These are phyloP conservation scores for Pachyramphus minor DNA, from an alignment of 2,113 vertebrate species.

Conservation along the genomic window DNA sequence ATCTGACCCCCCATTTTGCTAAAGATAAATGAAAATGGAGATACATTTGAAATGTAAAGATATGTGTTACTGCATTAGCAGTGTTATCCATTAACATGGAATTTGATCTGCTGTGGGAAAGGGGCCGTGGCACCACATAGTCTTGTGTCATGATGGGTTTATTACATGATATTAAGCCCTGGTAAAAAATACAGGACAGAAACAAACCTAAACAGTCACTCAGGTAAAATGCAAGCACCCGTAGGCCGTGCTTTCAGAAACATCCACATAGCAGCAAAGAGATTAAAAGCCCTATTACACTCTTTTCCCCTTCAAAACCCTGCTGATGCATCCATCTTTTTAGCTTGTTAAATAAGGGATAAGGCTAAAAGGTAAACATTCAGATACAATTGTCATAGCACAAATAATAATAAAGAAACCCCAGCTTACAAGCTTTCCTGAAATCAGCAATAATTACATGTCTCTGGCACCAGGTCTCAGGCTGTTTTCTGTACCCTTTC, in stretches of 20 bases:
- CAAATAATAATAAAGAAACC: background rate
- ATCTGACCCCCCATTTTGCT: background rate
- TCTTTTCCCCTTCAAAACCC: background rate
- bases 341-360: background rate
- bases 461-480: constrained; percentile 2
- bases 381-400: background rate
- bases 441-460: constrained; percentile 45
- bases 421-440: background rate
- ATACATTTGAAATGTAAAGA: background rate
- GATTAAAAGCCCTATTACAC: background rate
- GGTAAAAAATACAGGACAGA: background rate
- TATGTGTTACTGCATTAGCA: background rate
- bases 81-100: background rate
- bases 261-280: background rate
- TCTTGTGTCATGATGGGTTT: background rate
- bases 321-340: background rate
- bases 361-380: background rate
- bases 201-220: background rate
- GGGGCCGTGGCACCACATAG: background rate
- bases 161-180: background rate
- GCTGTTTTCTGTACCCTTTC: constrained; percentile 41
- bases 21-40: background rate
- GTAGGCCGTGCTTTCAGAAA: background rate
- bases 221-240: background rate
- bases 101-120: background rate